Base-by-base conservation (phyloP, 2,888 invertebrate genomes). In the Trachelus tabidus region DNA sequence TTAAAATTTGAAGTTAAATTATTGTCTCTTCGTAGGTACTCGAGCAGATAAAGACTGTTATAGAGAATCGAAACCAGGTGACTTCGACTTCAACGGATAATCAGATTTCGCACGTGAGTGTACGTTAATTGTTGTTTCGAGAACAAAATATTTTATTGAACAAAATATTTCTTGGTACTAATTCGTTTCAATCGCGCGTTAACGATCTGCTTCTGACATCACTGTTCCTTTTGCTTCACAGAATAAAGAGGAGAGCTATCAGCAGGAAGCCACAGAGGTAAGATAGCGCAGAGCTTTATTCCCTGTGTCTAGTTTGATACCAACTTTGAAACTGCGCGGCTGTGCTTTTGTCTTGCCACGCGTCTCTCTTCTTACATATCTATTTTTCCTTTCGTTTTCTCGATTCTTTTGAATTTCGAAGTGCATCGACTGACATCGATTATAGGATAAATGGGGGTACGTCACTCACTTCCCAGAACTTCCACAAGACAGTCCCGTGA, bases 1-100 rank as follows among this genome's bases (percentile, higher is more conserved):
- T 15, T 0, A 75, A 31, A 3, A 37, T 30, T 40, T 33, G 0
- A 40, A 40, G 15, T 40, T 4, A 40, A 40, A 6, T 40, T 4
- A 40, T 40, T 40, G 35, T 82, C 80, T 76, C 80, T 83, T 86
- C 79, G 78, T 83, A 91, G 91, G 90, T 91, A 83, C 86, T 91
- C 83, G 91, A 91, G 85, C 91, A 90, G 87, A 91, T 91, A 85
- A 91, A 91, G 85, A 90, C 91, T 77, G 91, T 89, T 81, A 90
- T 91, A 86, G 91, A 91, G 86, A 90, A 87, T 85, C 88, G 90
- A 82, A 90, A 90, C 81, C 90, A 91, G 81, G 85, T 88, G 80
- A 88, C 89, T 79, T 86, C 88, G 75, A 81, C 87, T 80, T 85
- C 87, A 56, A 88, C 87, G 71, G 83, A 81, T 79, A 81, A 86